Percentiles rank a stretch among this genome's conserved stretches.
phyloP scores from a whole-genome alignment of 2,113 vertebrate species.

The Tamias sibiricus region DNA sequence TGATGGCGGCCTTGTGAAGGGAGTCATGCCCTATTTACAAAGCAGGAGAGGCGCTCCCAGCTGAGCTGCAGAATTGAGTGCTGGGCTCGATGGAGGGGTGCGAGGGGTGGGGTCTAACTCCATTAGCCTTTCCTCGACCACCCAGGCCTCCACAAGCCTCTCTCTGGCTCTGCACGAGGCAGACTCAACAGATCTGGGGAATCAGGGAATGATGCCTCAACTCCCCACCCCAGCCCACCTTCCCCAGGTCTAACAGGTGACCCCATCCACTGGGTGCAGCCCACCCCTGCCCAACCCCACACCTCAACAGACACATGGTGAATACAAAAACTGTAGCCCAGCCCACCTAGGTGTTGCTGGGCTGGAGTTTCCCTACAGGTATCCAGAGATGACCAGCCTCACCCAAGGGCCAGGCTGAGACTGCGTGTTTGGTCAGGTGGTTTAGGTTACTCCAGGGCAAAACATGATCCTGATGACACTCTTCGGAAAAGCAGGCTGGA shows the following conservation, averaged over 20 bases:
- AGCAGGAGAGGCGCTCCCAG: conserved; percentile 21
- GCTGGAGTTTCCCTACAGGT: not conserved
- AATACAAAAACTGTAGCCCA: conserved; percentile 34
- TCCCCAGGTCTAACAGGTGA: not conserved
- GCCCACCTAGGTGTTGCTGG: not conserved
- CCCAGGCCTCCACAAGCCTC: not conserved
- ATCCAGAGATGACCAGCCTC: not conserved
- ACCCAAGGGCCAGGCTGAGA: conserved; percentile 14
- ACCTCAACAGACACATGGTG: conserved; percentile 54
- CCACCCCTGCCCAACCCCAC: not conserved
- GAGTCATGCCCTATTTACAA: conserved; percentile 36
- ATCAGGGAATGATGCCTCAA: not conserved
- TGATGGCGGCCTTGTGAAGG: not conserved
- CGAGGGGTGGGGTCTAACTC: not conserved
- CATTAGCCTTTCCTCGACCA: not conserved
- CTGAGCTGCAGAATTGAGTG: not conserved
- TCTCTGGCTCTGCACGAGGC: conserved; percentile 56
- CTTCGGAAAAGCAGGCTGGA: conserved; percentile 94
- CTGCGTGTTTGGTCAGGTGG: not conserved
- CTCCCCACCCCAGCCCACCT: not conserved
- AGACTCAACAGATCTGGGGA: not conserved
- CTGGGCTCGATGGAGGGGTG: not conserved
- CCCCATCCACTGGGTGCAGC: not conserved
- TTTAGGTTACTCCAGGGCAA: conserved; percentile 83
- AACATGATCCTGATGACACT: conserved; percentile 83